These are phyloP conservation scores for Parazoanthus swiftii DNA, from an alignment of 92 coral and sea anemone genomes.

Conservation along the genomic window DNA sequence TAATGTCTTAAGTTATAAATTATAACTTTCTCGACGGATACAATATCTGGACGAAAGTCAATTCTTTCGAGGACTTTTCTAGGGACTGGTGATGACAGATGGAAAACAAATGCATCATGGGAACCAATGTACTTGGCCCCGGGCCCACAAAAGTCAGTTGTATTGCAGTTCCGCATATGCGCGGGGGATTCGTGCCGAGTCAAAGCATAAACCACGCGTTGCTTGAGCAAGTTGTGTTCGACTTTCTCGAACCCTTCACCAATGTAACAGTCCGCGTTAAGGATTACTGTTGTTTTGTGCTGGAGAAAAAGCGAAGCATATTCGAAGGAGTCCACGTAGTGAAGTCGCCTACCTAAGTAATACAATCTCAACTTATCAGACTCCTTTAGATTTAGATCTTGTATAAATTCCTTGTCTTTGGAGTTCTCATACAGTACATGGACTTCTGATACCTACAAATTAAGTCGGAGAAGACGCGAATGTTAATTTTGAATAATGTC, in stretches of 20 bases:
- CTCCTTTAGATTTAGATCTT: constrained; percentile 33
- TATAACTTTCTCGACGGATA: constrained; percentile 73
- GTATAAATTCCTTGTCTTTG: constrained; percentile 51
- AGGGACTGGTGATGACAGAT: constrained; percentile 61
- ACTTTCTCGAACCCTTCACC: constrained; percentile 81
- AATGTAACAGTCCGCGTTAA: constrained; percentile 87
- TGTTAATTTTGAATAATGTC: background rate
- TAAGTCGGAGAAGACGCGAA: background rate
- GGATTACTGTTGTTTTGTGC: constrained; percentile 59
- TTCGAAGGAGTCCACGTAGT: constrained; percentile 77
- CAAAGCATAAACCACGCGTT: constrained; percentile 71
- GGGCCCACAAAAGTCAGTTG: constrained; percentile 75
- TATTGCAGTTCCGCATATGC: constrained; percentile 55
- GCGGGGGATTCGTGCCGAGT: constrained; percentile 78
- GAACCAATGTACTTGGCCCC: constrained; percentile 81
- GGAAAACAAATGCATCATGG: constrained; percentile 88
- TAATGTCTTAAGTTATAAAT: constrained; percentile 54
- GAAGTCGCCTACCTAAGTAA: constrained; percentile 69
- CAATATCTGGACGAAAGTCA: constrained; percentile 75
- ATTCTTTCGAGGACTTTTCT: constrained; percentile 47
- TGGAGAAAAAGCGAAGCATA: constrained; percentile 68
- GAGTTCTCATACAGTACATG: constrained; percentile 56
- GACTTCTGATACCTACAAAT: constrained; percentile 56
- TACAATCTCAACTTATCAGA: constrained; percentile 51
- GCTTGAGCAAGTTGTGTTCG: constrained; percentile 47